Base-by-base conservation (phyloP, 2,888 invertebrate species). In the Mechanitis messenoides region DNA sequence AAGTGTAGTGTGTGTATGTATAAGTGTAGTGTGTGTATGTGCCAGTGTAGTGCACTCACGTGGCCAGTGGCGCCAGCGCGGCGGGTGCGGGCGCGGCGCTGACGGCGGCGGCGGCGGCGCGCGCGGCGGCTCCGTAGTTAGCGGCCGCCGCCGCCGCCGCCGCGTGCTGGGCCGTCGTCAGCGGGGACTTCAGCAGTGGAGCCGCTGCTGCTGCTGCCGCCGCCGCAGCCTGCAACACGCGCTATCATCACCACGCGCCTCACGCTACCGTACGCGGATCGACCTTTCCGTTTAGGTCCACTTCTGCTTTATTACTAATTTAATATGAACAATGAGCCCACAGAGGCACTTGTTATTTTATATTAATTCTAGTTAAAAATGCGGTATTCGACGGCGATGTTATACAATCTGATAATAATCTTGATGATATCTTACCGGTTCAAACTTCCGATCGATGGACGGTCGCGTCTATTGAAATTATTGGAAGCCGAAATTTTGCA, bases 101-200 rank as follows among this genome's bases (percentile, higher is more conserved):
- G 75, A 80, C 84, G 62, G 95, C 95, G 71, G 95, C 95, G 73
- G 94, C 94, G 74, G 95, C 95, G 70, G 35, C 35, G 72, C 95
- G 92, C 70, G 95, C 95, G 71, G 96, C 96, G 45, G 95, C 96
- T 67, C 95, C 95, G 79, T 96, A 95, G 87, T 96, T 96, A 69
- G 95, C 95, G 61, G 95, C 96, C 74, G 96, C 96, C 68, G 95
- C 95, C 80, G 96, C 95, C 80, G 96, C 96, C 75, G 95, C 95
- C 71, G 95, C 95, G 92, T 96, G 95, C 91, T 95, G 96, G 84
- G 95, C 95, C 84, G 93, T 91, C 84, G 93, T 95, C 89, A 95
- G 91, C 83, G 95, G 95, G 68, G 95, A 94, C 92, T 95, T 95
- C 90, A 95, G 90, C 85, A 96, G 91, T 63, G 95, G 95, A 73